phyloP scores from a whole-genome alignment of 2,113 vertebrate species.

The Oncorhynchus clarkii region DNA sequence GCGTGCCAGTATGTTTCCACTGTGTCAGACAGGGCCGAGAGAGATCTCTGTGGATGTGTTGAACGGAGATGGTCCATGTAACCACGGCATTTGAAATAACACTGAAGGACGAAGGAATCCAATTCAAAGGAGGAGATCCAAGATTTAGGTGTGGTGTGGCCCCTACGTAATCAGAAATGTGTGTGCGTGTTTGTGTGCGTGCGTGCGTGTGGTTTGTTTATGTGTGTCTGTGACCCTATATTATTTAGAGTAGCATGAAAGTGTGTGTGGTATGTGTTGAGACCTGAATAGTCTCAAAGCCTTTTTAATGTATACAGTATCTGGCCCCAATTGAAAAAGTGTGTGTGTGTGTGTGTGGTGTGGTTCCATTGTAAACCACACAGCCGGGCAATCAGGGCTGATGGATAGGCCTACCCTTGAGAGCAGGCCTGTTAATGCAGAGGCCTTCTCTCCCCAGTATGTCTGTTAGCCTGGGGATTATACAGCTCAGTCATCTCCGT shows the following conservation, averaged over 20 bases:
- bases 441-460: neutral
- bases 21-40: slow-evolving; percentile 8
- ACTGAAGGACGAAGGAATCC: slow-evolving; percentile 29
- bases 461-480: slow-evolving; percentile 49
- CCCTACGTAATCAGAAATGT: slow-evolving; percentile 5
- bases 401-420: neutral
- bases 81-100: slow-evolving; percentile 25
- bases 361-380: slow-evolving; percentile 21
- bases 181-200: slow-evolving; percentile 17
- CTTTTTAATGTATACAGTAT: too few relatives aligned
- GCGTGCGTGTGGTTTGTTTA: slow-evolving; percentile 17
- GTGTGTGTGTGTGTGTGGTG: too few relatives aligned
- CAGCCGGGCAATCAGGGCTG: slow-evolving; percentile 38
- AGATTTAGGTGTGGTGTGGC: slow-evolving; percentile 41
- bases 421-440: neutral
- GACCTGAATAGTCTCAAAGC: too few relatives aligned
- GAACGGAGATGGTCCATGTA: slow-evolving; percentile 48
- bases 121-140: slow-evolving; percentile 13
- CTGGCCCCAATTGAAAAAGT: too few relatives aligned
- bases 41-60: slow-evolving; percentile 12
- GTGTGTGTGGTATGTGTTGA: neutral
- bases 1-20: slow-evolving; percentile 3
- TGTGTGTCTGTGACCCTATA: neutral
- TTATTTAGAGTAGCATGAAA: slow-evolving; percentile 41
- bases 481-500: slow-evolving; percentile 36